Evolutionary conservation across 2,888 invertebrate species (phyloP).

Genomic region (Pyrgus malvae): DNA sequence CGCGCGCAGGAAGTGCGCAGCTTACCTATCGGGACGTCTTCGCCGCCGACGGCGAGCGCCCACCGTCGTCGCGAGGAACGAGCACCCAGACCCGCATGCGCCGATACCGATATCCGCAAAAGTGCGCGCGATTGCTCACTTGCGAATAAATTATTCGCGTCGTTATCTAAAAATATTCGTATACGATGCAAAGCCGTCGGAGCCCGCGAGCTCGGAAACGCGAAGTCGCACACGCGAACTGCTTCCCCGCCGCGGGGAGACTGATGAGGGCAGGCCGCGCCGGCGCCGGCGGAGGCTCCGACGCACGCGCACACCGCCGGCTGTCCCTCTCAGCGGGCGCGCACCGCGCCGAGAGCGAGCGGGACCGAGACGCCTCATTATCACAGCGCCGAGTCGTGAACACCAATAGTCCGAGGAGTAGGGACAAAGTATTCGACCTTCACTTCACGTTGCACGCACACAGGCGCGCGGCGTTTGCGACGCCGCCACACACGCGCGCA

Average conservation of each 20-base stretch:
- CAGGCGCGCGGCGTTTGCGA: constrained; percentile 57
- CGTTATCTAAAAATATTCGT: constrained; percentile 81
- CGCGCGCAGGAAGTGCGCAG: constrained; percentile 81
- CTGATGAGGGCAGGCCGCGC: constrained; percentile 79
- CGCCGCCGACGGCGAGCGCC: constrained; percentile 56
- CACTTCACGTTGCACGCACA: constrained; percentile 76
- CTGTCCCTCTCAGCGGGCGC: constrained; percentile 62
- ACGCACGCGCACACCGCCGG: constrained; percentile 69
- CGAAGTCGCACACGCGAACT: constrained; percentile 74
- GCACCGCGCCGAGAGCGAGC: constrained; percentile 52
- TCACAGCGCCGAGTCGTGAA: constrained; percentile 78
- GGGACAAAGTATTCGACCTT: constrained; percentile 81
- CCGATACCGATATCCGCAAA: constrained; percentile 69
- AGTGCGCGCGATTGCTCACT: constrained; percentile 77
- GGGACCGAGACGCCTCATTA: constrained; percentile 71
- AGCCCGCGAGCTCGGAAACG: constrained; percentile 57
- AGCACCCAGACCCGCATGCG: constrained; percentile 64
- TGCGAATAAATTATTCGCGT: constrained; percentile 78
- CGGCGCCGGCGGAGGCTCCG: constrained; percentile 75
- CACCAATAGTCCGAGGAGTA: constrained; percentile 81
- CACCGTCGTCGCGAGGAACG: constrained; percentile 47
- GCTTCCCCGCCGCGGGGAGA: constrained; percentile 80
- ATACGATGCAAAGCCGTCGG: constrained; percentile 63
- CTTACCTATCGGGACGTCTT: constrained; percentile 79
- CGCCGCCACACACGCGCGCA: constrained; percentile 59